Evolutionary conservation across 2,113 vertebrate species (phyloP).

Genomic region (Sylvilagus bachmani): DNA sequence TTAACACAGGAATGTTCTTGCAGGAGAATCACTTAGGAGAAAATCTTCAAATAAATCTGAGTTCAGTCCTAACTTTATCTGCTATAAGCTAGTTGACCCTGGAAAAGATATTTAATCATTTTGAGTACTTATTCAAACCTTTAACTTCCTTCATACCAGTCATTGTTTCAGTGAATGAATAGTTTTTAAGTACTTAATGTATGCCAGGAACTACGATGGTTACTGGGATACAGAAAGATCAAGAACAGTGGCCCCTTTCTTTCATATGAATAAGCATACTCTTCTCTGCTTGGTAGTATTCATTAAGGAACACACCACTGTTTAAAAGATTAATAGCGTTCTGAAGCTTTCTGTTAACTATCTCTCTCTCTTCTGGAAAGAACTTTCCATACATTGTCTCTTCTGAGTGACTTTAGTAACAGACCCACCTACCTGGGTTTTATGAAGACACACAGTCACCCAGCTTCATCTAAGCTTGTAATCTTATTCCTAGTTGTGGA

Average conservation of each 20-base stretch:
- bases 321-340: background rate
- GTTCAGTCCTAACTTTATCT: background rate
- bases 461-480: background rate
- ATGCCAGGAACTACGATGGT: background rate
- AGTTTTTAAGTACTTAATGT: background rate
- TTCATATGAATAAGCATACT: background rate
- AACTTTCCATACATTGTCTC: background rate
- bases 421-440: background rate
- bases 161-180: background rate
- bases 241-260: background rate
- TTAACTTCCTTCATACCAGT: background rate
- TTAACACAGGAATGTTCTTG: constrained; percentile 65
- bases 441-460: background rate
- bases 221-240: background rate
- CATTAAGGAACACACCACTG: background rate
- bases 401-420: background rate
- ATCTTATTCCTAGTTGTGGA: background rate
- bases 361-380: background rate
- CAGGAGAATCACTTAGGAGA: constrained; percentile 41
- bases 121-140: background rate
- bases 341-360: background rate
- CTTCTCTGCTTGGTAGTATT: background rate
- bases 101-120: constrained; percentile 16
- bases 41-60: background rate
- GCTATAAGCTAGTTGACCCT: background rate